Evolutionary conservation across 2,888 invertebrate genomes (phyloP), one percentile per base, ranked within the genome.

Genomic region (Noctua comes): DNA sequence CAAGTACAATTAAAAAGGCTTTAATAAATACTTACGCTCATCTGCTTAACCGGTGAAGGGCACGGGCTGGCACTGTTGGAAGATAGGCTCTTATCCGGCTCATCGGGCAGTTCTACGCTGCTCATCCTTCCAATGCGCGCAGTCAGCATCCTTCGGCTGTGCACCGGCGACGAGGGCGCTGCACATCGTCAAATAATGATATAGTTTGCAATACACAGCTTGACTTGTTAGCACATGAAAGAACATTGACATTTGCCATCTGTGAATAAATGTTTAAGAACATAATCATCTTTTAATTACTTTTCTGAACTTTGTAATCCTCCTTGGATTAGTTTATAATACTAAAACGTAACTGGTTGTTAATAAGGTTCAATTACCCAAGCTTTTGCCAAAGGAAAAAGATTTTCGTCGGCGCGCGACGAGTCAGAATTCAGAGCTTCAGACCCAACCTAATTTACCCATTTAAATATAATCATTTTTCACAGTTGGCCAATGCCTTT

Each of bases 21-120:
- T 1, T 43, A 31, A 2, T 11, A 18, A 27, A 68, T 78, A 94
- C 96, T 95, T 88, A 97, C 96, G 86, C 92, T 94, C 7, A 91
- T 93, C 91, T 97, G 97, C 93, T 97, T 97, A 89, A 97, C 97
- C 57, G 99, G 99, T 88, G 99, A 99, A 24, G 99, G 99, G 93
- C 99, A 99, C 4, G 99, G 99, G 65, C 99, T 99, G 27, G 99
- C 98, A 93, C 99, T 99, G 83, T 99, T 99, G 43, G 99, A 99
- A 62, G 99, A 99, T 79, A 98, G 97, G 76, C 99, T 99, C 93
- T 99, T 99, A 93, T 98, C 98, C 80, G 99, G 99, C 82, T 98
- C 98, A 91, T 98, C 98, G 1, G 99, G 99, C 68, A 99, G 97
- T 91, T 99, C 99, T 86, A 99, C 98, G 85, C 99, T 99, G 93